Evolutionary conservation across 2,888 invertebrate species (phyloP), one percentile per base, ranked within the genome.

Genomic region (Drosophila parthenogenetica): DNA sequence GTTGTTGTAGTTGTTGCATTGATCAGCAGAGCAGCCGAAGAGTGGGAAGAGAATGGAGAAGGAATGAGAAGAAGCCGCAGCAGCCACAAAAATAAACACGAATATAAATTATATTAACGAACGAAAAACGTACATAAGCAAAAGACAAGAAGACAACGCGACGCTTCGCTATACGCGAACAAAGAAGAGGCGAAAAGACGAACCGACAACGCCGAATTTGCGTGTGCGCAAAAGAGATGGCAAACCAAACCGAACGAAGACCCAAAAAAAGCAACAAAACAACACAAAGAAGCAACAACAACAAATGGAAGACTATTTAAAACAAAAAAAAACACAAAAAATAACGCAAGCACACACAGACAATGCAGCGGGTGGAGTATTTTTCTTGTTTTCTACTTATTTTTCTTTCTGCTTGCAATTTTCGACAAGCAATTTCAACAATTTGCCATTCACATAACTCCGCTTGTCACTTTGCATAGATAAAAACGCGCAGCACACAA

Each of bases 51-150:
- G 55, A 19, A 35, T 57, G 43, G 62, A 16, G 29, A 29, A 43
- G 60, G 58, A 66, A 57, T 43, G 58, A 62, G 62, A 66, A 66
- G 63, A 65, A 62, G 71, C 57, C 60, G 63, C 62, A 70, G 67
- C 60, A 68, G 68, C 74, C 74, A 65, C 70, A 78, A 69, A 75
- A 77, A 79, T 78, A 74, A 73, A 77, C 83, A 76, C 78, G 69
- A 85, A 87, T 73, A 80, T 73, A 77, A 78, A 79, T 88, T 74
- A 81, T 84, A 79, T 79, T 83, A 72, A 82, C 82, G 69, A 84
- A 77, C 77, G 89, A 87, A 86, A 76, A 76, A 65, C 51, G 78
- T 49, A 76, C 73, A 74, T 66, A 81, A 73, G 80, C 78, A 79
- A 77, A 70, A 72, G 57, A 61, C 79, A 73, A 78, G 70, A 70